These are phyloP conservation scores for Tamias sibiricus DNA, from an alignment of 2,113 vertebrate genomes.

Conservation along the genomic window DNA sequence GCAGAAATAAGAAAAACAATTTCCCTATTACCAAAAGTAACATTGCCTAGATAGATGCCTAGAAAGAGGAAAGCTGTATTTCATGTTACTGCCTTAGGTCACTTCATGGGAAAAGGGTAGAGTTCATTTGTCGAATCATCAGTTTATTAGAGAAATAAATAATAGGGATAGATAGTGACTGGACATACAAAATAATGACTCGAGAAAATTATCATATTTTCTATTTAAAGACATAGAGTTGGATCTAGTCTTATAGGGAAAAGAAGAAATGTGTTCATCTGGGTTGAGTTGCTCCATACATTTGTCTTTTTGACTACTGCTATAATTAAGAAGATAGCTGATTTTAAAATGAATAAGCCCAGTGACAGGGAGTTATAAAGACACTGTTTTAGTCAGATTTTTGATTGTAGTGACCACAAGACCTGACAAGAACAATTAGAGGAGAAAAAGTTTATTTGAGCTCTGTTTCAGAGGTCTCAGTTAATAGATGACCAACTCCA, in stretches of 20 bases:
- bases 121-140: neutral
- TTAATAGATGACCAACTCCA: no score
- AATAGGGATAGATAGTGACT: neutral
- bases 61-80: neutral
- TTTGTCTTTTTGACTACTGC: neutral
- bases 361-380: neutral
- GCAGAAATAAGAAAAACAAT: neutral
- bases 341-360: neutral
- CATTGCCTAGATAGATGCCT: neutral
- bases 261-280: neutral
- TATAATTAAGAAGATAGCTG: neutral
- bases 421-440: no score
- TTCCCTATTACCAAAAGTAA: neutral
- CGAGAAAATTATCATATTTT: constrained; percentile 26
- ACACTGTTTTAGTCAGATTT: neutral
- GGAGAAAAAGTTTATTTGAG: no score
- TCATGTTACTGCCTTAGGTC: neutral
- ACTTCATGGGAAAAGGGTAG: neutral
- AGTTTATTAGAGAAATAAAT: constrained; percentile 48
- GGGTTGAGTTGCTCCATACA: neutral
- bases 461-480: no score
- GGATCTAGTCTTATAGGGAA: neutral
- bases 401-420: no score
- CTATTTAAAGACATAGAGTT: neutral
- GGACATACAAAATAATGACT: constrained; percentile 16